These are phyloP conservation scores for Styela clava DNA, from an alignment of 23 tunicate genomes.

Conservation along the genomic window DNA sequence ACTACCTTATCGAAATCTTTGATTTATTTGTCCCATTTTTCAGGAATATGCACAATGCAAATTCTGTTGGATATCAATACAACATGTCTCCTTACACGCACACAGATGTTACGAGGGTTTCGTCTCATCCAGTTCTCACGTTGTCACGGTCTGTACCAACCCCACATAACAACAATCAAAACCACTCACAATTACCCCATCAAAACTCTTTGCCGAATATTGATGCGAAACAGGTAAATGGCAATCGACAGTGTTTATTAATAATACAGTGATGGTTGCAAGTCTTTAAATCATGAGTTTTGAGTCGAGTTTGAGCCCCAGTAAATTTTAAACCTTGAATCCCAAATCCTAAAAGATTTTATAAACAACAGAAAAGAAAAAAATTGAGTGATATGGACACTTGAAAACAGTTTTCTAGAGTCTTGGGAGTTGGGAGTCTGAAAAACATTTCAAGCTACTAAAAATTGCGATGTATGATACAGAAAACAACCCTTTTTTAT, in stretches of 20 bases:
- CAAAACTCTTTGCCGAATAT: conserved; percentile 13
- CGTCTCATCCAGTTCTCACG: conserved; percentile 12
- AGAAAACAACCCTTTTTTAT: too few species aligned
- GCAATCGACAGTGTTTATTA: not conserved
- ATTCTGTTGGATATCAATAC: conserved; percentile 13
- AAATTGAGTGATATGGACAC: too few species aligned
- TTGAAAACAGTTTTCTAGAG: too few species aligned
- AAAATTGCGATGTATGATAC: too few species aligned
- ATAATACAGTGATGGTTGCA: not conserved
- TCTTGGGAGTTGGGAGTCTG: too few species aligned
- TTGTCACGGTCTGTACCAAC: conserved; percentile 24
- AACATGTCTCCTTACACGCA: conserved; percentile 12
- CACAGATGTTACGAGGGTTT: conserved; percentile 4
- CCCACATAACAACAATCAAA: not conserved
- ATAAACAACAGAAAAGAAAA: too few species aligned
- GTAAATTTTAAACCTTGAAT: too few species aligned
- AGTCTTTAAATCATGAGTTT: not conserved
- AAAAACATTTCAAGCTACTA: too few species aligned
- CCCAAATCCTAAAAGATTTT: too few species aligned
- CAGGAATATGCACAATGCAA: conserved; percentile 23
- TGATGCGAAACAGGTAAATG: conserved; percentile 27
- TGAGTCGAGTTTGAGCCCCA: too few species aligned
- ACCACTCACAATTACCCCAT: conserved; percentile 9
- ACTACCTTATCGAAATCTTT: too few species aligned
- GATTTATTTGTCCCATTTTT: too few species aligned